Base-by-base conservation (phyloP, 2,797 vertebrate species). In the Mus caroli region DNA sequence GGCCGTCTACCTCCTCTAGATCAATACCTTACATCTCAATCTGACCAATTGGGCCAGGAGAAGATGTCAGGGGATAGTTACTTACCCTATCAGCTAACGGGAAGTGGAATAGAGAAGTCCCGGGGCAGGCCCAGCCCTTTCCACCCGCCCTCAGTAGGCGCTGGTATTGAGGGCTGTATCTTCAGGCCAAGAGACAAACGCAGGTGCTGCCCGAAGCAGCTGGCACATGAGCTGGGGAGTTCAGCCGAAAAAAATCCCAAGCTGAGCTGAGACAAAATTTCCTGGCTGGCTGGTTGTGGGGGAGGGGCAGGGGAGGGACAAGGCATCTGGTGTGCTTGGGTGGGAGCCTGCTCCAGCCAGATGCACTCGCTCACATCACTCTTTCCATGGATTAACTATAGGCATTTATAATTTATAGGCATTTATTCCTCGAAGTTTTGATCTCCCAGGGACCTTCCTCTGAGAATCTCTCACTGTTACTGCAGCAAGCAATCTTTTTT, bases 401-500 rank as follows among this genome's bases (percentile, higher is more conserved):
- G 84, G 31, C 0, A 0, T 87, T 92, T 50, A 46, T 46, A 43
- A 43, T 43, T 43, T 43, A 43, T 43, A 43, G 43, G 43, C 43
- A 43, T 43, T 43, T 87, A 73, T 93, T 94, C 92, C 64, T 67
- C 22, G 82, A 94, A 94, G 58, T n/a, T 88, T 89, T 54, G 13
- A 52, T 84, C 78, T 93, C 73, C 64, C 24, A 22, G 56, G 69
- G 62, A n/a, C 37, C 64, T 83, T 71, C 69, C 40, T 80, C 62
- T 69, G 28, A 24, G 14, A 79, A 11, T 77, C 60, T 86, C 95
- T 60, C 26, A 13, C 13, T 54, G 1, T 79, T 83, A n/a, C 58
- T 54, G 6, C 77, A 37, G 15, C 10, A 17, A 10, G 86, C 52
- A 37, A 19, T 34, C 37, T 5, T 37, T 79, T 60, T 79, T 60